Evolutionary conservation across 2,797 vertebrate species (phyloP).

Genomic region (Eospalax fontanierii): DNA sequence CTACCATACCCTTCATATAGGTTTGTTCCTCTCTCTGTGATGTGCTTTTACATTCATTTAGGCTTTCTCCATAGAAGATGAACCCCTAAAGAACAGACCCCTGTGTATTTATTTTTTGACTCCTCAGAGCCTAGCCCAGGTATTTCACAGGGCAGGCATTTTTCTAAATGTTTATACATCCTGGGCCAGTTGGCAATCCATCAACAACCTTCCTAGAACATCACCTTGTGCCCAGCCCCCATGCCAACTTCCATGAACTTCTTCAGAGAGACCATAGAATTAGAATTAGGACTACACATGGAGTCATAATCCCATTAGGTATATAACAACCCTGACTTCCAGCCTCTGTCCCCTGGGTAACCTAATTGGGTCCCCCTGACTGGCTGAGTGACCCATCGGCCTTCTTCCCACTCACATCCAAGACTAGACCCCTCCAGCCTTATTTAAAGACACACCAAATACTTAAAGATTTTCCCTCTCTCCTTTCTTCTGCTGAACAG

Average conservation of each 20-base stretch:
- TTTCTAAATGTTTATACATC: neutral
- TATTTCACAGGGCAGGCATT: neutral
- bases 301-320: neutral
- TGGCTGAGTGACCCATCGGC: constrained; percentile 12
- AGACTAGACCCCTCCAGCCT: no score
- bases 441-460: constrained; percentile 51
- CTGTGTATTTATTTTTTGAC: neutral
- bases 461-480: constrained; percentile 58
- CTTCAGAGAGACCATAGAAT: constrained; percentile 22
- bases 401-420: constrained; percentile 63
- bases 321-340: neutral
- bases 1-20: rapidly evolving
- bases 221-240: neutral
- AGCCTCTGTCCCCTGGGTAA: neutral
- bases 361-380: neutral
- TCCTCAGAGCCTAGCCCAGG: neutral
- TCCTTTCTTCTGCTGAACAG: constrained; percentile 35
- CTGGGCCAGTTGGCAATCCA: neutral
- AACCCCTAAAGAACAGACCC: neutral
- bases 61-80: neutral
- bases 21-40: neutral
- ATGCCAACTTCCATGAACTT: neutral
- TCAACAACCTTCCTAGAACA: neutral
- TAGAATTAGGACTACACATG: neutral
- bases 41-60: neutral